These are phyloP conservation scores for Mythimna lalbum DNA, from an alignment of 2,888 invertebrate species.

Conservation along the genomic window DNA sequence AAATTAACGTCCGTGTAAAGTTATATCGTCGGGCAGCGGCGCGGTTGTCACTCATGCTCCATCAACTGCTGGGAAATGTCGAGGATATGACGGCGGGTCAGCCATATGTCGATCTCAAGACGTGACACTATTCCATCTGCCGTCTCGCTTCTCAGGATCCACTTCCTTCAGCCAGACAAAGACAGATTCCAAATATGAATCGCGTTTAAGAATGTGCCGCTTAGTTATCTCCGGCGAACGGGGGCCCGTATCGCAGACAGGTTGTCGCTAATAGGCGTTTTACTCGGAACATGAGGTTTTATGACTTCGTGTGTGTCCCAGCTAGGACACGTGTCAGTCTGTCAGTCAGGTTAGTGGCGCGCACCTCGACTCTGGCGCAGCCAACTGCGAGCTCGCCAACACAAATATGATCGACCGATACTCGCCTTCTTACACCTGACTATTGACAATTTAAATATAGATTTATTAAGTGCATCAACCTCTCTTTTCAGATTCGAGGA, in stretches of 20 bases:
- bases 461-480: slow-evolving; percentile 82
- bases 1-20: slow-evolving; percentile 89
- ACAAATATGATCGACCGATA: slow-evolving; percentile 81
- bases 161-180: slow-evolving; percentile 83
- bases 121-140: slow-evolving; percentile 87
- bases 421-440: slow-evolving; percentile 74
- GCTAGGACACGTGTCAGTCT: slow-evolving; percentile 83
- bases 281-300: slow-evolving; percentile 85
- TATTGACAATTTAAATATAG: slow-evolving; percentile 83
- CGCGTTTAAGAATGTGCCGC: slow-evolving; percentile 81
- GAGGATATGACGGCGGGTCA: slow-evolving; percentile 88
- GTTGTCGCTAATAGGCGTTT: slow-evolving; percentile 90
- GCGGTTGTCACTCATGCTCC: slow-evolving; percentile 90
- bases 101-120: slow-evolving; percentile 85
- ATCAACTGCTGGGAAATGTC: slow-evolving; percentile 89
- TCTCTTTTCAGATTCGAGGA: slow-evolving; percentile 88
- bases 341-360: slow-evolving; percentile 77
- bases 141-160: slow-evolving; percentile 83
- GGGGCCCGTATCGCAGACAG: slow-evolving; percentile 86
- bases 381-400: slow-evolving; percentile 79
- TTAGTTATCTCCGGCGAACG: slow-evolving; percentile 83
- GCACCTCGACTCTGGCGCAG: slow-evolving; percentile 80
- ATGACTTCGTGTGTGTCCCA: slow-evolving; percentile 87
- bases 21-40: slow-evolving; percentile 81
- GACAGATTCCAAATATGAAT: slow-evolving; percentile 81